Percentiles rank a stretch among this genome's conserved stretches.
These are phyloP conservation scores for Whitmania pigra DNA, from an alignment of 1,140 invertebrate genomes.

Conservation along the genomic window DNA sequence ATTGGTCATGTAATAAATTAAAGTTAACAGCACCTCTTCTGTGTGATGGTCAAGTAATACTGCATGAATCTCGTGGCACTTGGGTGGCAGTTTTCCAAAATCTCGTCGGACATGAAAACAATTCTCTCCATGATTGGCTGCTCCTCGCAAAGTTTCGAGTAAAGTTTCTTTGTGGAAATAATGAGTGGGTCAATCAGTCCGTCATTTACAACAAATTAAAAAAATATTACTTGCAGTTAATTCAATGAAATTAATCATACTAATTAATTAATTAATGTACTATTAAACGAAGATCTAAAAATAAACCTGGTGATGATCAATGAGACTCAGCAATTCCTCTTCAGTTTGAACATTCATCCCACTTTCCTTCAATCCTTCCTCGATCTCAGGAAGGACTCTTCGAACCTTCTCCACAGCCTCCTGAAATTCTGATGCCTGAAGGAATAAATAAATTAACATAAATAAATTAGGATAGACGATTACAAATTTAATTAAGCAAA, in stretches of 20 bases:
- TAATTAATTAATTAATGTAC: no score
- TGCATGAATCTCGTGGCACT: slow-evolving; percentile 87
- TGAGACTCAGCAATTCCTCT: slow-evolving; percentile 65
- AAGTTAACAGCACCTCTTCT: slow-evolving; percentile 46
- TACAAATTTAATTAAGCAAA: no score
- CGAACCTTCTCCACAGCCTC: slow-evolving; percentile 82
- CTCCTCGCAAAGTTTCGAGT: slow-evolving; percentile 67
- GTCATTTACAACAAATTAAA: neutral
- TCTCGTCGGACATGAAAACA: slow-evolving; percentile 68
- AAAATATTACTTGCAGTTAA: neutral
- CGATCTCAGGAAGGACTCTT: slow-evolving; percentile 75
- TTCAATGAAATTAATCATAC: no score
- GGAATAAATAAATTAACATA: no score
- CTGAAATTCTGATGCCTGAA: slow-evolving; percentile 75
- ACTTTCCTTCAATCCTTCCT: slow-evolving; percentile 70
- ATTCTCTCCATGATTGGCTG: slow-evolving; percentile 77
- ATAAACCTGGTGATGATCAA: slow-evolving; percentile 61
- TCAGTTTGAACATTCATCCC: slow-evolving; percentile 72
- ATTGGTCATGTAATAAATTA: no score
- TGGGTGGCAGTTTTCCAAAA: slow-evolving; percentile 79
- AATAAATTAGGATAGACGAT: no score
- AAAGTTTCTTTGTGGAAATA: slow-evolving; percentile 48
- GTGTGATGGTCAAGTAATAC: slow-evolving; percentile 95
- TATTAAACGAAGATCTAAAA: neutral
- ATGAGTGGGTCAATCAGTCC: neutral